These are phyloP conservation scores for Gouania willdenowi DNA, from an alignment of 2,797 vertebrate species.

Conservation along the genomic window DNA sequence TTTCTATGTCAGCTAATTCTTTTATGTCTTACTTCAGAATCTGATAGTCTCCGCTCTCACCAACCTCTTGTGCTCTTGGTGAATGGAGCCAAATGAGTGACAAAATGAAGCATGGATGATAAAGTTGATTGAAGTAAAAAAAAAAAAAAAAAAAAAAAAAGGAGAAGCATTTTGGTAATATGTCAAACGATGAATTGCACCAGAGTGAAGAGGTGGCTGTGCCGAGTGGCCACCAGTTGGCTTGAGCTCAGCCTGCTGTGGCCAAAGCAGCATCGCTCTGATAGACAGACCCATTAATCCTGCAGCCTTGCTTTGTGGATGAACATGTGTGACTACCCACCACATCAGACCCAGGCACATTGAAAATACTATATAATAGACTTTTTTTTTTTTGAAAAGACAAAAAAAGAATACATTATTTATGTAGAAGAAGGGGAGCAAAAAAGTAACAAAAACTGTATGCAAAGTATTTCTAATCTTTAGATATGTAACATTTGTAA, in stretches of 20 bases:
- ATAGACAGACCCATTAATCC: constrained; percentile 40
- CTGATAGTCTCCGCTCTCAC: constrained; percentile 27
- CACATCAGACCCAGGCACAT: constrained; percentile 4
- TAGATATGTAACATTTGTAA: no score
- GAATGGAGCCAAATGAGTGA: constrained; percentile 54
- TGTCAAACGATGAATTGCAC: constrained; percentile 29
- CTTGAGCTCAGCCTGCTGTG: constrained; percentile 39
- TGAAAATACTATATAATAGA: no score
- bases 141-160: no score
- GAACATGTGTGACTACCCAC: constrained; percentile 14
- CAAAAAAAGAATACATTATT: no score
- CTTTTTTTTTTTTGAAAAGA: no score
- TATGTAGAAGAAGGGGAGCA: no score
- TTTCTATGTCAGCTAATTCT: constrained; percentile 31
- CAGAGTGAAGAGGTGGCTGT: constrained; percentile 39
- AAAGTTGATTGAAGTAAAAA: constrained; percentile 44
- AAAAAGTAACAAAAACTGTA: no score
- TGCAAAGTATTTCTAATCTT: no score
- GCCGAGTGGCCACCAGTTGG: constrained; percentile 60
- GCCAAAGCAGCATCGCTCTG: constrained; percentile 36
- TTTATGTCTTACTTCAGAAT: constrained; percentile 47
- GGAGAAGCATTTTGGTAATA: no score
- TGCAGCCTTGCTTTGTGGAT: constrained; percentile 41
- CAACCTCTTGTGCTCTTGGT: constrained; percentile 27
- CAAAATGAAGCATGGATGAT: constrained; percentile 57